phyloP scores from a whole-genome alignment of 2,113 vertebrate species.

The Nothoprocta pentlandii region DNA sequence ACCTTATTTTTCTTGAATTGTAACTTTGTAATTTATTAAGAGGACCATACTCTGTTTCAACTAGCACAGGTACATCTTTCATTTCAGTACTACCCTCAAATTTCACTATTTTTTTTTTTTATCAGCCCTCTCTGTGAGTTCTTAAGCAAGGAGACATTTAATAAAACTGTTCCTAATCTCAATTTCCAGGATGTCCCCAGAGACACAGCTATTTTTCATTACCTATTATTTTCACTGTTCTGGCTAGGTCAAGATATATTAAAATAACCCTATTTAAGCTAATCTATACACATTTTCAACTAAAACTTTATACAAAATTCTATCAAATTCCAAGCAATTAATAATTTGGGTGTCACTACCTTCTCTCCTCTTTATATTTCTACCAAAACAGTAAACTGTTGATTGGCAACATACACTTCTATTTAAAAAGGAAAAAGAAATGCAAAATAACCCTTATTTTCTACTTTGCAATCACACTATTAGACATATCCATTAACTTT shows the following conservation, averaged over 20 bases:
- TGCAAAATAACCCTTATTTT: not conserved
- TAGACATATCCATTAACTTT: not conserved
- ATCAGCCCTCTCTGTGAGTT: not conserved
- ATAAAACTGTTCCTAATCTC: not conserved
- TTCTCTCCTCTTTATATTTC: not conserved
- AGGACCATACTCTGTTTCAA: not conserved
- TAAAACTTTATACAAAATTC: not conserved
- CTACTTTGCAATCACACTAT: not conserved
- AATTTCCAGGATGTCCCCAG: not conserved
- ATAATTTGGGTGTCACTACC: not conserved
- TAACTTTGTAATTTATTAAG: not conserved
- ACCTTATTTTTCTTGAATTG: not conserved
- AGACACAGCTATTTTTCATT: not conserved
- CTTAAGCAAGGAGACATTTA: not conserved
- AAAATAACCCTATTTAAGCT: not conserved
- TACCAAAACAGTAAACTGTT: not conserved
- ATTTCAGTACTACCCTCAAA: not conserved
- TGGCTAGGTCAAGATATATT: not conserved
- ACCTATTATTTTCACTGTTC: not conserved
- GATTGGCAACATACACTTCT: not conserved
- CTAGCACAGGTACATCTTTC: not conserved
- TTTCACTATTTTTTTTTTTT: not conserved
- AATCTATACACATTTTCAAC: not conserved
- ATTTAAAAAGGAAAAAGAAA: not conserved
- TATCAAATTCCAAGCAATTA: not conserved